Evolutionary conservation across 2,888 invertebrate species (phyloP).

Genomic region (Aromia moschata): DNA sequence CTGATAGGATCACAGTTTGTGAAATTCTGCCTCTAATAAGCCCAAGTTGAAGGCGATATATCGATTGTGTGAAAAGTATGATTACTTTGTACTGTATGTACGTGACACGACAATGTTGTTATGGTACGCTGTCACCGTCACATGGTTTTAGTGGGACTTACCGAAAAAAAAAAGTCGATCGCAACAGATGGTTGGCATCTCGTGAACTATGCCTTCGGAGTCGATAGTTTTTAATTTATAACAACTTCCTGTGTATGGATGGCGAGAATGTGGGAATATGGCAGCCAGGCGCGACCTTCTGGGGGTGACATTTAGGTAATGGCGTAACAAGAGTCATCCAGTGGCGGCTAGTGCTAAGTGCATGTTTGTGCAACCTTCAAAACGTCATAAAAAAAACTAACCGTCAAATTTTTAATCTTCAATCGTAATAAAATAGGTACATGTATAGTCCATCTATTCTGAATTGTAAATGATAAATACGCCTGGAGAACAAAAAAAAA

Average conservation of each 20-base stretch:
- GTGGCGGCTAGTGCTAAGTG: background rate
- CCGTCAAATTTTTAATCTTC: background rate
- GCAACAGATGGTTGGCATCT: conserved; percentile 10
- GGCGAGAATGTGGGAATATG: conserved; percentile 16
- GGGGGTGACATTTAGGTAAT: background rate
- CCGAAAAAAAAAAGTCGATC: conserved; percentile 5
- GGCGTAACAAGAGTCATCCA: too few relatives aligned
- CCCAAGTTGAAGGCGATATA: too few relatives aligned
- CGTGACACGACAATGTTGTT: too few relatives aligned
- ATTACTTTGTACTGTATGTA: too few relatives aligned
- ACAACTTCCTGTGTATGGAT: conserved; percentile 8
- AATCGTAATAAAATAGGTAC: background rate
- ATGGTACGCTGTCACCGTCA: background rate
- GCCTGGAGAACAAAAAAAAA: too few relatives aligned
- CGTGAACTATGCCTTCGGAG: conserved; percentile 21
- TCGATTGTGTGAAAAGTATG: too few relatives aligned
- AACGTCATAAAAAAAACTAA: too few relatives aligned
- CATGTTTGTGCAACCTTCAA: background rate
- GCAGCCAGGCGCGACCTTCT: background rate
- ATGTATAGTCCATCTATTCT: too few relatives aligned
- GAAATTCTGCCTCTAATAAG: too few relatives aligned
- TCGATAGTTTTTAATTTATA: conserved; percentile 3
- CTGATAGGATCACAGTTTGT: too few relatives aligned
- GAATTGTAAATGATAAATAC: too few relatives aligned
- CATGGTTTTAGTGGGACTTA: conserved; percentile 7